A percentile compares a stretch with the other conserved stretches of the same genome.
These are phyloP conservation scores for Neotoma lepida DNA, from an alignment of 2,113 vertebrate species.

Conservation along the genomic window DNA sequence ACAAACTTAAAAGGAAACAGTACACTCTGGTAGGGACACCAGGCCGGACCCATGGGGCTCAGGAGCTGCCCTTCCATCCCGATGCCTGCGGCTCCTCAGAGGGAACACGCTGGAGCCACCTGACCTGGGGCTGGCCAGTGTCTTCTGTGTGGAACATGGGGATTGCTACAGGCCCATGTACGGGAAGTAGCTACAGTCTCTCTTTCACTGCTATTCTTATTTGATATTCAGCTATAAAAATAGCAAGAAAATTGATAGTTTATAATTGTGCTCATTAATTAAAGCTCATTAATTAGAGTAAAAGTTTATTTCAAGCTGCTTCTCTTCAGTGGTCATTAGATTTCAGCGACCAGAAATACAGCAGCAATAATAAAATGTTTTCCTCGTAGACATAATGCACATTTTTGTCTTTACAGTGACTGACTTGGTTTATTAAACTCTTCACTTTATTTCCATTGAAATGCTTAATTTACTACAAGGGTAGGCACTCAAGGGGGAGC, in stretches of 20 bases:
- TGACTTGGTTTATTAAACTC: not conserved
- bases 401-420: not conserved
- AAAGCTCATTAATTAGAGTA: not conserved
- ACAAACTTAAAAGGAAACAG: not conserved
- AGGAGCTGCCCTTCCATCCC: not conserved
- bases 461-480: conserved; percentile 30
- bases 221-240: not conserved
- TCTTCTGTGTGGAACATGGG: not conserved
- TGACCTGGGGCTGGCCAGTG: not conserved
- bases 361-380: not conserved
- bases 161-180: not conserved
- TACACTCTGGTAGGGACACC: not conserved
- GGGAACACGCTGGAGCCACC: not conserved
- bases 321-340: not conserved
- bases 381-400: not conserved
- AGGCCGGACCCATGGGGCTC: fast-evolving
- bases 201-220: not conserved
- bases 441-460: conserved; percentile 25
- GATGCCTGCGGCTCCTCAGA: not conserved
- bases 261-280: not conserved
- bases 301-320: not conserved
- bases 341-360: not conserved
- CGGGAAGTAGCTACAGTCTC: not conserved
- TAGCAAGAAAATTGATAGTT: not conserved
- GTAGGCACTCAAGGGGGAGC: not conserved